A percentile compares a stretch with the other conserved stretches of the same genome.
Conservation (phyloP, 2,888 invertebrate species). For the Drosophila kanekoi region DNA sequence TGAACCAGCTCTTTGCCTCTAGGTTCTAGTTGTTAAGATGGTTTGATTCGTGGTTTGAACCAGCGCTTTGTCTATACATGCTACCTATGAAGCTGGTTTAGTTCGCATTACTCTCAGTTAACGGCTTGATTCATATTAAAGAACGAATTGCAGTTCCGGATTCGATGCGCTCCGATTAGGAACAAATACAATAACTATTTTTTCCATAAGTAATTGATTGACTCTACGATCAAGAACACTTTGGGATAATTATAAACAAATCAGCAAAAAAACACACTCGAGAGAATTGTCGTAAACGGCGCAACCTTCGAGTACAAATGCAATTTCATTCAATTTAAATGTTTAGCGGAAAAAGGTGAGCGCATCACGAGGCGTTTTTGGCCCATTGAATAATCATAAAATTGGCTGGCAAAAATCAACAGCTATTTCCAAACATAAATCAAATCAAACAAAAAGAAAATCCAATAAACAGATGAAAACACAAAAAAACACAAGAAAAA, state of each 20-base stretch:
- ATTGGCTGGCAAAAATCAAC: conserved; percentile 46
- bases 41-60: too few relatives aligned
- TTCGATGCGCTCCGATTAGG: too few relatives aligned
- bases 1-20: too few relatives aligned
- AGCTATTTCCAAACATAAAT: conserved; percentile 61
- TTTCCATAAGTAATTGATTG: not conserved
- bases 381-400: conserved; percentile 46
- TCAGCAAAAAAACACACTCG: conserved; percentile 21
- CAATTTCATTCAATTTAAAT: conserved; percentile 70
- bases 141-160: too few relatives aligned
- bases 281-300: not conserved
- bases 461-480: conserved; percentile 38
- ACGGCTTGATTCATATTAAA: too few relatives aligned
- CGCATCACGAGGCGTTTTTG: conserved; percentile 28
- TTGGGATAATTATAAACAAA: conserved; percentile 25
- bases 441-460: conserved; percentile 71
- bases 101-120: too few relatives aligned
- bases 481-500: conserved; percentile 7
- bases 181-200: too few relatives aligned
- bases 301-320: conserved; percentile 31
- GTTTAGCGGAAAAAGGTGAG: conserved; percentile 38
- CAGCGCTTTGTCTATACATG: too few relatives aligned
- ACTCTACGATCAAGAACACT: conserved; percentile 2
- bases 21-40: too few relatives aligned
- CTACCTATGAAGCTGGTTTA: too few relatives aligned